Evolutionary conservation across 2,113 vertebrate species (phyloP), one percentile per base, ranked within the genome.

Genomic region (Phrynosoma platyrhinos): DNA sequence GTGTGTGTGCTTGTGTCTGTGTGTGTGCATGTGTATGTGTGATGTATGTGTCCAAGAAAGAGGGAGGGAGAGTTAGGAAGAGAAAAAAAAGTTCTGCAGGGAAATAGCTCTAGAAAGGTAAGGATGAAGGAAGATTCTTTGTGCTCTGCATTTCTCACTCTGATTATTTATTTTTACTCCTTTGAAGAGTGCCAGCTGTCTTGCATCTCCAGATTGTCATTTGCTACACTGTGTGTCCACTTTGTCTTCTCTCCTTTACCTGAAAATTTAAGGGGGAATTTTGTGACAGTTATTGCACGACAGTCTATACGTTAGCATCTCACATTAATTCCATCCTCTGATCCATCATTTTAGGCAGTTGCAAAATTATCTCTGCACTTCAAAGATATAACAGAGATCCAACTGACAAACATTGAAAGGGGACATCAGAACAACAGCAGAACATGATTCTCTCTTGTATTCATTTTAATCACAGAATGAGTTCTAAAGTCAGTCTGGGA

Each of bases 371-470:
- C 9, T 25, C 32, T 36, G 23, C 16, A 55, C 32, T 81, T 87
- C 78, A 81, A 81, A 87, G 68, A 30, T 42, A 21, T 52, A 80
- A 52, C 14, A 72, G 32, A 78, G 4, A 74, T 87, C 68, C 78
- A 81, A 42, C 53, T 42, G 85, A 72, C 32, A 40, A 71, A 42
- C 9, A 8, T 42, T 72, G 53, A 80, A 81, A 74, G 5, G 25
- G 30, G 32, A 81, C 53, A 58, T 80, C 84, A 87, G 36, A 72
- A 64, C 16, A 58, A 32, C 66, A 72, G n/a, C 52, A 72, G 53
- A 81, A 25, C 14, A 58, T 55, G 23, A 5, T 52, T 25, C 6
- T 12, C 25, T 77, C 30, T 36, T 77, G 32, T 25, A 76, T 64
- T 85, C 55, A 32, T 21, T 86, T 79, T 79, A 55, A 80, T 72